Evolutionary conservation across 2,888 invertebrate genomes (phyloP).

Genomic region (Leucoma salicis): DNA sequence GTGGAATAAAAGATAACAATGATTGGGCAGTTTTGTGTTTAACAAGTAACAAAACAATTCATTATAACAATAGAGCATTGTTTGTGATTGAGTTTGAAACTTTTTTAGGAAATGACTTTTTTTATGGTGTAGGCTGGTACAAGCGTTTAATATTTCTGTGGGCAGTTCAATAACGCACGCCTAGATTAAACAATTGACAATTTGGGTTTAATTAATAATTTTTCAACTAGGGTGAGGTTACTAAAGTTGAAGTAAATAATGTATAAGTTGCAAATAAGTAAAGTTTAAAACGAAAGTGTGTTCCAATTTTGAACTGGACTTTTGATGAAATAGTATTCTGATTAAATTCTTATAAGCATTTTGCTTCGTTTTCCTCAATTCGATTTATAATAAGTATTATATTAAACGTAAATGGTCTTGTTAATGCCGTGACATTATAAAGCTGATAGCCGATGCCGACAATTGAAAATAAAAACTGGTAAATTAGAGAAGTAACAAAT

Average conservation of each 20-base stretch:
- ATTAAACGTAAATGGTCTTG: constrained; percentile 3
- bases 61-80: constrained; percentile 72
- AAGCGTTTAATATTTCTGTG: constrained; percentile 47
- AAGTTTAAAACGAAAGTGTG: neutral
- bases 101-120: constrained; percentile 60
- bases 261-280: neutral
- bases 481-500: constrained; percentile 3
- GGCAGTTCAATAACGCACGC: constrained; percentile 44
- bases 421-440: constrained; percentile 4
- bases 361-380: neutral
- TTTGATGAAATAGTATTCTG: neutral
- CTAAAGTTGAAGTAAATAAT: neutral
- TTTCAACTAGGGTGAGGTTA: constrained; percentile 20
- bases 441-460: constrained; percentile 2
- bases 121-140: constrained; percentile 31
- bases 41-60: constrained; percentile 67
- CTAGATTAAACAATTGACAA: constrained; percentile 34
- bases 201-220: constrained; percentile 22
- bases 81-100: constrained; percentile 57
- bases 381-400: constrained; percentile 1
- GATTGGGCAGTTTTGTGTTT: constrained; percentile 58
- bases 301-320: neutral
- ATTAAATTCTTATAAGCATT: neutral
- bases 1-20: constrained; percentile 65
- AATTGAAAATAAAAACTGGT: constrained; percentile 1